Evolutionary conservation across 2,888 invertebrate genomes (phyloP).

Genomic region (Tineola bisselliella): DNA sequence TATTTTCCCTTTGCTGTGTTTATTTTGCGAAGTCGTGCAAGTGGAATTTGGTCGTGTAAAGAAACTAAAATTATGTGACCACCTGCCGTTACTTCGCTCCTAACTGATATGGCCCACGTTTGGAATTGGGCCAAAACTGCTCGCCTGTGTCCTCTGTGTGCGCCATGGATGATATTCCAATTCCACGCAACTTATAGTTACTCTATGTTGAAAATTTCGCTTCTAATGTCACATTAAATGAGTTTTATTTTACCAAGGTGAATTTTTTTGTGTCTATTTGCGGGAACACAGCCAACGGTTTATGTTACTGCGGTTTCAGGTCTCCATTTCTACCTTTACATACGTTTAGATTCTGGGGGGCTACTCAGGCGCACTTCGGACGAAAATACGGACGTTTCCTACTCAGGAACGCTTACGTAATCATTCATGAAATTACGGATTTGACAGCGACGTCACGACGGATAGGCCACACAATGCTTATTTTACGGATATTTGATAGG

Average conservation of each 20-base stretch:
- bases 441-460: no score
- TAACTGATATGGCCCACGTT: slow-evolving; percentile 10
- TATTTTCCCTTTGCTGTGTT: no score
- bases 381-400: no score
- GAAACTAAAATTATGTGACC: slow-evolving; percentile 6
- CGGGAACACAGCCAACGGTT: background rate
- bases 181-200: slow-evolving; percentile 2
- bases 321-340: background rate
- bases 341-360: no score
- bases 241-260: slow-evolving; percentile 10
- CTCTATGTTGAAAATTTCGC: slow-evolving; percentile 3
- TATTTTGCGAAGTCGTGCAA: background rate
- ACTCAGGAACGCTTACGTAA: no score
- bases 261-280: background rate
- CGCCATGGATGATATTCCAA: slow-evolving; percentile 12
- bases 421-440: no score
- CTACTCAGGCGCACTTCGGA: no score
- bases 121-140: slow-evolving; percentile 10
- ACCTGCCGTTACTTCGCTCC: slow-evolving; percentile 4
- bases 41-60: background rate
- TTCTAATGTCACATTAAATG: slow-evolving; percentile 6
- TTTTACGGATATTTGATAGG: no score
- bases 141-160: no score
- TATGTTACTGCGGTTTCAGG: background rate
- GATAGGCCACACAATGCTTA: no score